These are phyloP conservation scores for Psittacula derbiana DNA, from an alignment of 2,797 vertebrate genomes.

Conservation along the genomic window DNA sequence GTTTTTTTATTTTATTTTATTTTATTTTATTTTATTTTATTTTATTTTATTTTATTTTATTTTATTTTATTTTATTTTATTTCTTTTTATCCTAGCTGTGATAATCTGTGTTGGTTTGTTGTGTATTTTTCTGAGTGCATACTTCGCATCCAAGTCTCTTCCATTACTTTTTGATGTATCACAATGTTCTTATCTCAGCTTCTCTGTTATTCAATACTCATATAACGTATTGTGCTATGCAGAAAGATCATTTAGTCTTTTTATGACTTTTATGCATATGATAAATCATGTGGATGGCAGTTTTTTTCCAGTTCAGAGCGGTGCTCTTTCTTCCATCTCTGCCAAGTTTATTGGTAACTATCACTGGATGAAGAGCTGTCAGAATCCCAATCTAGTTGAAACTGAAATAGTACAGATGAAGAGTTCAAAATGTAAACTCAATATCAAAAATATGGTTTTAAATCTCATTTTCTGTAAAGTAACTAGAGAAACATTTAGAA, in stretches of 20 bases:
- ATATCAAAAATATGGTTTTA: background rate
- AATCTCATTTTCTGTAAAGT: background rate
- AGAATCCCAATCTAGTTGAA: background rate
- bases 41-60: background rate
- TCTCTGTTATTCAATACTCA: constrained; percentile 48
- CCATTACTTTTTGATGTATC: background rate
- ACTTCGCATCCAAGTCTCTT: background rate
- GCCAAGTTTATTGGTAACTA: constrained; percentile 56
- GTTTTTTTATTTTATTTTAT: background rate
- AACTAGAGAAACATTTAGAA: background rate
- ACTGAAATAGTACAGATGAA: constrained; percentile 15
- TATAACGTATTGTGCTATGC: constrained; percentile 46
- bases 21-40: background rate
- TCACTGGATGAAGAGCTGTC: background rate
- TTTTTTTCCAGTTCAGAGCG: constrained; percentile 48
- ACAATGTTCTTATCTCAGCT: constrained; percentile 35
- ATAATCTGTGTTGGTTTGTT: background rate
- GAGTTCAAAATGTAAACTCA: constrained; percentile 19
- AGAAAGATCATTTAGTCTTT: constrained; percentile 42
- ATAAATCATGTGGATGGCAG: constrained; percentile 55
- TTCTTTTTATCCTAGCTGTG: background rate
- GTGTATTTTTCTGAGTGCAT: background rate
- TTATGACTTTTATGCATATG: constrained; percentile 41
- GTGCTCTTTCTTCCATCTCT: constrained; percentile 14
- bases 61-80: background rate